Evolutionary conservation across 1,140 invertebrate genomes (phyloP).

Genomic region (Drosophila sp.): DNA sequence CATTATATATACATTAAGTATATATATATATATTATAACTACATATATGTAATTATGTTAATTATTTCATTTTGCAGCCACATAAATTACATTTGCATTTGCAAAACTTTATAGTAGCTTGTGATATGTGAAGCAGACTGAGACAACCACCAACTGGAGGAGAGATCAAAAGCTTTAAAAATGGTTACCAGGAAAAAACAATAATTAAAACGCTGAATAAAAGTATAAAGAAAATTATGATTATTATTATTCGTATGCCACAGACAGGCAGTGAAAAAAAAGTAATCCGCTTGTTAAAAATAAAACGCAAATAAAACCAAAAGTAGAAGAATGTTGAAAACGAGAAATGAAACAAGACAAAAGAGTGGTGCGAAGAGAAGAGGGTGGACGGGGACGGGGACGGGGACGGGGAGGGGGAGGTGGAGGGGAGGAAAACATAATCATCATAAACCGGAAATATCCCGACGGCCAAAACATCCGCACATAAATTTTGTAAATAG

Average conservation of each 20-base stretch:
- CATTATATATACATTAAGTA: too few relatives aligned
- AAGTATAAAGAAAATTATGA: slow-evolving; percentile 71
- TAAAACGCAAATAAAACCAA: slow-evolving; percentile 73
- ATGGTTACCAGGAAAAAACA: slow-evolving; percentile 46
- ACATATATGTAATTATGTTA: neutral
- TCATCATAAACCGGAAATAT: slow-evolving; percentile 83
- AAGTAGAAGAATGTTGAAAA: slow-evolving; percentile 10
- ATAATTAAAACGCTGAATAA: slow-evolving; percentile 28
- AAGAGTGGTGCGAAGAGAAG: too few relatives aligned
- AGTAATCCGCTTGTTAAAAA: slow-evolving; percentile 81
- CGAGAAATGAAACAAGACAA: slow-evolving; percentile 4
- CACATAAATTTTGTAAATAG: slow-evolving; percentile 82
- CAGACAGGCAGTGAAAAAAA: slow-evolving; percentile 50
- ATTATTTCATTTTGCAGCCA: slow-evolving; percentile 10
- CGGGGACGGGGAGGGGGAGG: neutral
- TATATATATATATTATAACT: neutral
- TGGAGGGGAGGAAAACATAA: slow-evolving; percentile 64
- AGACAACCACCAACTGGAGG: slow-evolving; percentile 20
- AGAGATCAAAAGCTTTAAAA: slow-evolving; percentile 42
- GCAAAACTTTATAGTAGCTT: slow-evolving; percentile 48
- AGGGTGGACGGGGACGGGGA: neutral
- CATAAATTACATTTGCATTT: slow-evolving; percentile 39
- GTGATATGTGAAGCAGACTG: slow-evolving; percentile 3
- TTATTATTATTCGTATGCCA: slow-evolving; percentile 67
- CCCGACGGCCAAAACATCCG: slow-evolving; percentile 82